phyloP scores from a whole-genome alignment of 2,888 invertebrate species.

The Sphaerophoria taeniata region DNA sequence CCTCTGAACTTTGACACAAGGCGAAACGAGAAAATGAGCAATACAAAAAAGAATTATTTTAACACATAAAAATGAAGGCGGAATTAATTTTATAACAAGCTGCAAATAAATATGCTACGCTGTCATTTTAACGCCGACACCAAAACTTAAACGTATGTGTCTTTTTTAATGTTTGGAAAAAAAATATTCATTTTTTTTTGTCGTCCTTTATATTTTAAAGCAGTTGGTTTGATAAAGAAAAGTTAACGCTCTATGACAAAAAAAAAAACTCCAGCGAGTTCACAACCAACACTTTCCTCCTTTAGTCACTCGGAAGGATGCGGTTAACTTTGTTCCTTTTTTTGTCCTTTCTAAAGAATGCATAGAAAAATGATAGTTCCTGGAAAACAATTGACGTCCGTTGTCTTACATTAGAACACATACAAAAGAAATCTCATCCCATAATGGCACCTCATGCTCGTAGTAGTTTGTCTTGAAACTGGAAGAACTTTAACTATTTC shows the following conservation, averaged over 20 bases:
- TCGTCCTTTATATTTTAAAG: background rate
- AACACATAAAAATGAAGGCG: constrained; percentile 38
- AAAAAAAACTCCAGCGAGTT: constrained; percentile 13
- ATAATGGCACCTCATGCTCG: background rate
- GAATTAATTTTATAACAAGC: constrained; percentile 55
- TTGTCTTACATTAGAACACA: constrained; percentile 42
- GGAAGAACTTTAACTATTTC: constrained; percentile 32
- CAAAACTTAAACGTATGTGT: constrained; percentile 45
- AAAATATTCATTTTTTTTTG: constrained; percentile 15
- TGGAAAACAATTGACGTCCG: constrained; percentile 48
- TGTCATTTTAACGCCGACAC: constrained; percentile 53
- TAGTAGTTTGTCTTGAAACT: background rate
- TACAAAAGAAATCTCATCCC: constrained; percentile 3
- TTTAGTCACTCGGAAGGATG: constrained; percentile 33
- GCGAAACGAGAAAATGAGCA: background rate
- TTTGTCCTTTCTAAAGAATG: background rate
- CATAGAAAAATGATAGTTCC: background rate
- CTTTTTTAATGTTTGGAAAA: constrained; percentile 8
- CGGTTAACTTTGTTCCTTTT: constrained; percentile 50
- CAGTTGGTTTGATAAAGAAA: too few species aligned
- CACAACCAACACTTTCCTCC: background rate
- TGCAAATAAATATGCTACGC: constrained; percentile 40
- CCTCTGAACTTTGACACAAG: constrained; percentile 2
- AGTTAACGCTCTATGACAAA: background rate
- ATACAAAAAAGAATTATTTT: constrained; percentile 7